Evolutionary conservation across 2,797 vertebrate species (phyloP).

Genomic region (Pelodytes ibericus): DNA sequence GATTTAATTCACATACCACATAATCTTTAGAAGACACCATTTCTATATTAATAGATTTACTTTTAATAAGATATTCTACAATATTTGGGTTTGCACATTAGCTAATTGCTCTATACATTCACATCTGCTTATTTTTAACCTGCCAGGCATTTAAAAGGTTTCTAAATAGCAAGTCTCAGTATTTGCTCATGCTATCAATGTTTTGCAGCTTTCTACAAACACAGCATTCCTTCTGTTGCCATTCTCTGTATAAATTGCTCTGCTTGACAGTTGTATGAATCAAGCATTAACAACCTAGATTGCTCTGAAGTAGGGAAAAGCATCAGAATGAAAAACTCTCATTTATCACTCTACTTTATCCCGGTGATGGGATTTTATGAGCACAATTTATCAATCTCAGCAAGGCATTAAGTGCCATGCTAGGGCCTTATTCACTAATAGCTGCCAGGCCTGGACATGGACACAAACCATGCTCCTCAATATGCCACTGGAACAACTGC

Average conservation of each 20-base stretch:
- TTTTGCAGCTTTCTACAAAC: constrained; percentile 55
- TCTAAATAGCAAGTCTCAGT: constrained; percentile 42
- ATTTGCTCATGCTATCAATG: constrained; percentile 55
- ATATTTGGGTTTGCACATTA: constrained; percentile 37
- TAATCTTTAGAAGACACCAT: background rate
- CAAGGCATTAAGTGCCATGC: constrained; percentile 44
- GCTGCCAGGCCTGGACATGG: background rate
- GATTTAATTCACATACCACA: too few species aligned
- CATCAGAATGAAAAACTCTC: constrained; percentile 57
- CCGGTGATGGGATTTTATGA: constrained; percentile 56
- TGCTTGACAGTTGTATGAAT: constrained; percentile 57
- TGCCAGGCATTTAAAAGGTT: constrained; percentile 21
- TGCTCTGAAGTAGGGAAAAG: constrained; percentile 56
- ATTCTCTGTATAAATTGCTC: constrained; percentile 57
- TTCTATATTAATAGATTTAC: background rate
- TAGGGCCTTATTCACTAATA: constrained; percentile 33
- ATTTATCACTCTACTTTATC: constrained; percentile 57
- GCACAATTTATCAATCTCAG: constrained; percentile 51
- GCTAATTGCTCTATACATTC: constrained; percentile 41
- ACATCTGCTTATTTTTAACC: constrained; percentile 47
- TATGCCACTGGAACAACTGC: background rate
- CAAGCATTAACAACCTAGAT: constrained; percentile 57
- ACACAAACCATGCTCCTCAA: background rate
- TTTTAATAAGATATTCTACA: constrained; percentile 33
- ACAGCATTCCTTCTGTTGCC: constrained; percentile 53